phyloP scores from a whole-genome alignment of 1,140 invertebrate species.

The Drosophila mojavensis region DNA sequence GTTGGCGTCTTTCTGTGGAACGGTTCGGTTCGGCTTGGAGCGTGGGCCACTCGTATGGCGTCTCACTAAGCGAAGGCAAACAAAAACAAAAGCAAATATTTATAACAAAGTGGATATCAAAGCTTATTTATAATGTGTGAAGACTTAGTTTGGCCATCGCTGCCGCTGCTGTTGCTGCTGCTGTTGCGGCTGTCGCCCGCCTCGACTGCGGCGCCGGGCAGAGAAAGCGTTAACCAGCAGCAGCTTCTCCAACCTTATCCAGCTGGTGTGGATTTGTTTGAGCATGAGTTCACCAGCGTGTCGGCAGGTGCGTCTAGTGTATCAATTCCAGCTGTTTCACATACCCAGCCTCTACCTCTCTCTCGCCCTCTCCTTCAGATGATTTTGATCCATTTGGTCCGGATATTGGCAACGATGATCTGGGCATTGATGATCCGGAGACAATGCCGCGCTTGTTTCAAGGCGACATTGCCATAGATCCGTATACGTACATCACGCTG shows the following conservation, averaged over 20 bases:
- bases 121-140: constrained; percentile 58
- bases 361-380: constrained; percentile 29
- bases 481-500: constrained; percentile 85
- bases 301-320: constrained; percentile 53
- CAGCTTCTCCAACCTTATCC: constrained; percentile 47
- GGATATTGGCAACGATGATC: constrained; percentile 64
- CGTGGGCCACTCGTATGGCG: constrained; percentile 37
- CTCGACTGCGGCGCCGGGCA: constrained; percentile 23
- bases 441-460: constrained; percentile 88
- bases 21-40: constrained; percentile 46
- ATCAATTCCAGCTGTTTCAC: not conserved
- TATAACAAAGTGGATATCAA: constrained; percentile 38
- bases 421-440: constrained; percentile 86
- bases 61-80: constrained; percentile 36
- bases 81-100: constrained; percentile 51
- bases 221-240: constrained; percentile 62
- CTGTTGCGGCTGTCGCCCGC: constrained; percentile 16
- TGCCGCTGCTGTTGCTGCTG: constrained; percentile 21
- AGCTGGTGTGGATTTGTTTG: constrained; percentile 78
- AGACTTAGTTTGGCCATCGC: constrained; percentile 27
- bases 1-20: constrained; percentile 65
- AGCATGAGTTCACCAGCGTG: constrained; percentile 74
- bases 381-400: constrained; percentile 70
- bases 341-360: not conserved
- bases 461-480: constrained; percentile 88